A percentile compares a stretch with the other conserved stretches of the same genome.
Evolutionary conservation across 1,140 invertebrate species (phyloP).

Genomic region (Zaprionus tsacasi): DNA sequence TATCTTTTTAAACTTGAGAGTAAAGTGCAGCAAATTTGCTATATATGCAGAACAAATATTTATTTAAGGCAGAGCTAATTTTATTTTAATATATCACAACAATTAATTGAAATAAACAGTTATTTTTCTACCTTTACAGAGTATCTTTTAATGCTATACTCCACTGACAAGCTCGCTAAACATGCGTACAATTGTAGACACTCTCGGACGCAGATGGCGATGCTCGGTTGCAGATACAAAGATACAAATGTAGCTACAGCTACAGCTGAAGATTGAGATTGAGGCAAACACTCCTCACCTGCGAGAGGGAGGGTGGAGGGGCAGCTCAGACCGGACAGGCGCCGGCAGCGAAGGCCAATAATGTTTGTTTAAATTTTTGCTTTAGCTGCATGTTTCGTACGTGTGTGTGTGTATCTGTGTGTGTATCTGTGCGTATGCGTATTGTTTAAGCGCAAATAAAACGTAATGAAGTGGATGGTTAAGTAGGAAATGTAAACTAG

Average conservation of each 20-base stretch:
- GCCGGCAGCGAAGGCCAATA: conserved; percentile 73
- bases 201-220: conserved; percentile 13
- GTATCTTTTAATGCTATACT: not conserved
- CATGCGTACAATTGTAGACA: conserved; percentile 65
- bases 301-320: not conserved
- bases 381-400: conserved; percentile 49
- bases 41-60: not conserved
- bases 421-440: conserved; percentile 20
- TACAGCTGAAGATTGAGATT: conserved; percentile 26
- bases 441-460: conserved; percentile 71
- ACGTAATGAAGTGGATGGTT: conserved; percentile 63
- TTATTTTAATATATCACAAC: not conserved
- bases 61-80: not conserved
- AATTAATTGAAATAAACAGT: not conserved
- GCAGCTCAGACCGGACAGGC: conserved; percentile 14
- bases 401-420: conserved; percentile 15
- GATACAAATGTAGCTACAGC: conserved; percentile 26
- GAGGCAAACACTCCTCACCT: conserved; percentile 58
- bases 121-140: not conserved
- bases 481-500: conserved; percentile 81
- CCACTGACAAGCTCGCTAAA: conserved; percentile 28
- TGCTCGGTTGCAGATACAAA: conserved; percentile 39
- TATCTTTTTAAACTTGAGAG: not conserved
- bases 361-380: conserved; percentile 75
- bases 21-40: not conserved